Evolutionary conservation across 2,113 vertebrate species (phyloP), one percentile per base, ranked within the genome.

Genomic region (Carassius carassius): DNA sequence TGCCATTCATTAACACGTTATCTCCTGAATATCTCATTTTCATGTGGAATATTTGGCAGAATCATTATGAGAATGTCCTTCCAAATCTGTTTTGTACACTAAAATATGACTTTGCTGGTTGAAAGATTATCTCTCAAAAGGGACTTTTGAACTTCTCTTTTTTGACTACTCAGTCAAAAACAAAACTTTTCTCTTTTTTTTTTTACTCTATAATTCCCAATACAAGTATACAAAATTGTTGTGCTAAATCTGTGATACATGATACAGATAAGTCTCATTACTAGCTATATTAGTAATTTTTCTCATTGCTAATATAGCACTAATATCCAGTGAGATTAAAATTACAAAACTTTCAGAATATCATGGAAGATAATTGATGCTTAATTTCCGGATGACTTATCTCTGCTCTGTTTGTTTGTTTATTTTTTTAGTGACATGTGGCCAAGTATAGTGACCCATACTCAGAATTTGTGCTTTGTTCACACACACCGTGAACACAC

Each of bases 71-170:
- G 49, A 72, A 3, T 11, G 17, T 58, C 67, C 65, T 56, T 37
- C 19, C 19, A 67, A n/a, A 63, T 44, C 0, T 7, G 23, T 44
- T 67, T 67, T 67, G 78, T 62, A 65, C 29, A 37, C 41, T 12
- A 14, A 29, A 2, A 47, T 10, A 67, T 67, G 41, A 49, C n/a
- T 19, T 7, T 41, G 29, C 6, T 35, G 17, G 32, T 2, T 11
- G 14, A 80, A 69, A 81, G 16, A 6, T 81, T 70, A 82, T 69
- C 65, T 72, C 19, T 23, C 1, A 16, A 58, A 25, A 37, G 67
- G 81, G 67, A 70, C 21, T 82, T 82, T 58, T 72, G 65, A 41
- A 56, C 19, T 19, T 44, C n/a, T 6, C 21, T 11, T 0, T 51
- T 35, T 54, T 41, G 21, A 5, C 19, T 35, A 56, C 14, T 32